Conservation (phyloP, 2,888 invertebrate species). For the Volucella inflata region DNA sequence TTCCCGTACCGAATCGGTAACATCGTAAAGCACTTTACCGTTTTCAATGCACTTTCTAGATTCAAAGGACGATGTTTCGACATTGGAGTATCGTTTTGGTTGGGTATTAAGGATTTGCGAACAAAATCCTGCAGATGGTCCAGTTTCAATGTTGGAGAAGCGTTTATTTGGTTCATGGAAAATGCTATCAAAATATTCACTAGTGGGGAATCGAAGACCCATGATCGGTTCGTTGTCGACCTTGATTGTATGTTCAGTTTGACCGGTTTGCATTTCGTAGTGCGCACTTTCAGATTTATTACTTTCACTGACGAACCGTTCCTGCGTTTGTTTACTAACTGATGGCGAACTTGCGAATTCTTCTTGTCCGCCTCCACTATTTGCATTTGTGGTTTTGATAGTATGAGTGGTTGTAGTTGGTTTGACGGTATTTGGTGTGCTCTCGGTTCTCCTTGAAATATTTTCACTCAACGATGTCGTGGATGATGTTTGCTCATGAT, state of each 20-base stretch:
- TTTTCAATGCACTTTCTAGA: conserved; percentile 82
- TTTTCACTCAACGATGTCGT: conserved; percentile 81
- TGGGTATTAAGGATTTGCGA: conserved; percentile 76
- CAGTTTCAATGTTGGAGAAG: conserved; percentile 82
- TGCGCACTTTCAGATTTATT: conserved; percentile 44
- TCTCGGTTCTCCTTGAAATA: conserved; percentile 80
- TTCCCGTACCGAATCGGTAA: conserved; percentile 79
- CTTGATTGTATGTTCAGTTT: conserved; percentile 40
- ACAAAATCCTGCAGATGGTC: conserved; percentile 70
- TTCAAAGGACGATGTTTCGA: conserved; percentile 81
- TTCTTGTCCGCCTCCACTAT: conserved; percentile 52
- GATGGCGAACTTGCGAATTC: conserved; percentile 57
- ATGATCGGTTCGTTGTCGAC: conserved; percentile 50
- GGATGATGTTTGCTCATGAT: conserved; percentile 37
- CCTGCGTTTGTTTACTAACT: conserved; percentile 70
- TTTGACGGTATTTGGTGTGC: conserved; percentile 69
- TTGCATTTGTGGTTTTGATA: conserved; percentile 58
- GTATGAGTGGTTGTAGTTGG: conserved; percentile 25
- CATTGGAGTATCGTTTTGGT: conserved; percentile 82
- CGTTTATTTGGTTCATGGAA: conserved; percentile 80
- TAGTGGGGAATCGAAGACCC: conserved; percentile 78
- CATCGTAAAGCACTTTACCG: conserved; percentile 82
- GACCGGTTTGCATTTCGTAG: conserved; percentile 53
- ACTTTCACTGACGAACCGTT: conserved; percentile 63
- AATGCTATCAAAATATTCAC: conserved; percentile 79